Evolutionary conservation across 2,797 vertebrate species (phyloP), one percentile per base, ranked within the genome.

Genomic region (Gallinago nigripennis): DNA sequence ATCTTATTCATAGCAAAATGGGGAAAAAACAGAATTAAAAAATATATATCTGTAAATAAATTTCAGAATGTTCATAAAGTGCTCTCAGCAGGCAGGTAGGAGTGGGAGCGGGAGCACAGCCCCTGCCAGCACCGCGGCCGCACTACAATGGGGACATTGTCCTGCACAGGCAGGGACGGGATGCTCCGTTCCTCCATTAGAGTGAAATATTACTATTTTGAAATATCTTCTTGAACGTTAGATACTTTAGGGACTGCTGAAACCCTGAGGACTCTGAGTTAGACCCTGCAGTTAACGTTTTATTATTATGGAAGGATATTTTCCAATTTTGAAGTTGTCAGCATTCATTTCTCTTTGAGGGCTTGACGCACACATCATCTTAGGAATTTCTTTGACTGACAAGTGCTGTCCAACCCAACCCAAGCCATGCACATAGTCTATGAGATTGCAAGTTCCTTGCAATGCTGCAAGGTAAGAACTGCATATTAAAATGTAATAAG

Each of bases 331-430:
- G 77, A 61, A 23, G 83, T 31, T 94, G 81, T 92, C 92, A 84
- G 70, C 17, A 9, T 39, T 79, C 50, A 39, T 93, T 95, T 75
- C 80, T 90, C 37, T 33, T 28, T 8, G 16, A 1, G 21, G 27
- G n/a, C 51, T 65, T 90, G 92, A 94, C 0, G 1, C 77, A 11
- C 33, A 7, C 18, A 18, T 54, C 48, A 50, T 37, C 18, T 66
- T 13, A 46, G 84, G 92, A 54, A 56, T 82, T 84, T 31, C 1
- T 70, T 51, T 93, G 94, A 91, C 71, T 88, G 92, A 89, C 92
- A 87, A 23, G 46, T 28, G 37, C 54, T 61, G 28, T 75, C 88
- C 73, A 43, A 1, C 12, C 41, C 81, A 17, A 66, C 31, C 48
- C 33, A 12, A 77, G 35, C 73, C 37, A 5, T 4, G 48, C 39